phyloP scores from a whole-genome alignment of 2,113 vertebrate species.

The Urocitellus parryii region DNA sequence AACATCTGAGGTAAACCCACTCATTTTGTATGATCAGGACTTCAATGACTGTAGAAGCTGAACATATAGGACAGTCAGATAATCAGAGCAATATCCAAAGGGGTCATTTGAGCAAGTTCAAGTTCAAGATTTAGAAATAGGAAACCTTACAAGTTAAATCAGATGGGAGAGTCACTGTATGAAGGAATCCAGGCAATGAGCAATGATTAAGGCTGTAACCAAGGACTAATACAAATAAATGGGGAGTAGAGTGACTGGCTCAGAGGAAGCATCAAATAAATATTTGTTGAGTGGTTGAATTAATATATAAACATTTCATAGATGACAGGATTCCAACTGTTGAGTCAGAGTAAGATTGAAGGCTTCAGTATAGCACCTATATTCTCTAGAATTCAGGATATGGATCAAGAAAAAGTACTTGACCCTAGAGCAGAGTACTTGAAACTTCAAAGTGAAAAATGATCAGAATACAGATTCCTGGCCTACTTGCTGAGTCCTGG shows the following conservation, averaged over 20 bases:
- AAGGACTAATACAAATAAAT: background rate
- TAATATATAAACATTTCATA: constrained; percentile 27
- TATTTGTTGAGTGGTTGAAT: background rate
- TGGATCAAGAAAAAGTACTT: background rate
- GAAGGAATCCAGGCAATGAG: background rate
- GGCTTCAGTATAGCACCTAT: background rate
- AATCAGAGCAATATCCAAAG: constrained; percentile 13
- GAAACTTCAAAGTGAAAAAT: constrained; percentile 40
- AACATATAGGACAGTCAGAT: background rate
- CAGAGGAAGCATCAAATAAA: background rate
- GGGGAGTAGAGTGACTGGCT: background rate
- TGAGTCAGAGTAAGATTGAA: background rate
- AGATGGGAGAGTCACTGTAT: background rate
- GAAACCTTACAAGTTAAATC: background rate
- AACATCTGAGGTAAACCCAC: background rate
- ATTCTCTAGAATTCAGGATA: background rate
- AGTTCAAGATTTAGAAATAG: background rate
- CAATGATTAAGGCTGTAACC: constrained; percentile 4
- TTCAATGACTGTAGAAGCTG: background rate
- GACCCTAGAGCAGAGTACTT: background rate
- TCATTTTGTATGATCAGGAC: background rate
- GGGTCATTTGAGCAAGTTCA: background rate
- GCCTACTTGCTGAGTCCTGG: background rate
- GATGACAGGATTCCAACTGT: background rate
- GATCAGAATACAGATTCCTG: background rate